Conservation (phyloP, 2,797 vertebrate genomes). For the Poliocrania exsul region DNA sequence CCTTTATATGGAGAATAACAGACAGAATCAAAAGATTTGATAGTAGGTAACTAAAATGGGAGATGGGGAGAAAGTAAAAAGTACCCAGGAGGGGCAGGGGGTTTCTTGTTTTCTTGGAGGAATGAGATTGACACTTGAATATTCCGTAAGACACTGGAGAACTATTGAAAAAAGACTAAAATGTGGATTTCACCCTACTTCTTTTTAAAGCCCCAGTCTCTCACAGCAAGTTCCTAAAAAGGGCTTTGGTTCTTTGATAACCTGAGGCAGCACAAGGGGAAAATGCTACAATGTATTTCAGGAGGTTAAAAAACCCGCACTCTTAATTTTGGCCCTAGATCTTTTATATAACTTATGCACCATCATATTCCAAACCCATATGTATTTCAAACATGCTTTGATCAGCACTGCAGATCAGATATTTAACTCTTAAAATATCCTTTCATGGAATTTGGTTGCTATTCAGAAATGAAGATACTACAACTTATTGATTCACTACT, state of each 20-base stretch:
- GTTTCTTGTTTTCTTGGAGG: background rate
- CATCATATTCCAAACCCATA: background rate
- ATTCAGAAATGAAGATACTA: background rate
- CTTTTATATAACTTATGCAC: background rate
- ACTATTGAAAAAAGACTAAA: background rate
- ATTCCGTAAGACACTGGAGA: background rate
- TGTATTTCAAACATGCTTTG: background rate
- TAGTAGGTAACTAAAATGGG: background rate
- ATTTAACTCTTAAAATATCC: background rate
- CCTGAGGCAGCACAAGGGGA: background rate
- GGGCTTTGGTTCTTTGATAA: background rate
- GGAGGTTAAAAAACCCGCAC: background rate
- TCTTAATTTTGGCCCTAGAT: accelerated
- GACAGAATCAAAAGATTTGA: background rate
- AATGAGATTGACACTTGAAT: background rate
- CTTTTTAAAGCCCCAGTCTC: background rate
- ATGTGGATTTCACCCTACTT: background rate
- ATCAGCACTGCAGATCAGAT: background rate
- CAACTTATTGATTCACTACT: background rate
- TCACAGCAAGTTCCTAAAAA: background rate
- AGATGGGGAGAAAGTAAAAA: accelerated
- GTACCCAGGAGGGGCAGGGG: accelerated
- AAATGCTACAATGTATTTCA: background rate
- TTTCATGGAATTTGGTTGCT: background rate
- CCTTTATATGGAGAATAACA: accelerated